Evolutionary conservation across 37 sponge, comb jelly and placozoan genomes (phyloP).

Genomic region (Corticium candelabrum): DNA sequence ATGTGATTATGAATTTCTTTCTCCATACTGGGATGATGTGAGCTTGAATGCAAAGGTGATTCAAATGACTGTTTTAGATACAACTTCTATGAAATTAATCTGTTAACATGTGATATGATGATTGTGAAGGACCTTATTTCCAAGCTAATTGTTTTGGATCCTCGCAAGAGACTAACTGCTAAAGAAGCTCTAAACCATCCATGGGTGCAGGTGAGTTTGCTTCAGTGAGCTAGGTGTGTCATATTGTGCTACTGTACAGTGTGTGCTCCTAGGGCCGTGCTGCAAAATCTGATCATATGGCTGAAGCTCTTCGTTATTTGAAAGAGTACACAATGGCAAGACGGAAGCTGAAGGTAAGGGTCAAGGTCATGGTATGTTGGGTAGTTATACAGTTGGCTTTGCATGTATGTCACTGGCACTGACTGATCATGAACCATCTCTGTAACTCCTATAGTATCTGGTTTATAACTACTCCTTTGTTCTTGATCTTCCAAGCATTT

Average conservation of each 20-base stretch:
- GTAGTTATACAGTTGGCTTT: constrained; percentile 66
- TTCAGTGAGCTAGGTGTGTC: not conserved
- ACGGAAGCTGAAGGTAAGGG: constrained; percentile 14
- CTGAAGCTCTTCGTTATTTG: not conserved
- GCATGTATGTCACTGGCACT: constrained; percentile 38
- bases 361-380: constrained; percentile 63
- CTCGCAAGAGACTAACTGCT: not conserved
- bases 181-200: constrained; percentile 8
- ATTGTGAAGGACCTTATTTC: not conserved
- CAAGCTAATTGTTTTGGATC: not conserved
- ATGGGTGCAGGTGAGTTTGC: not conserved
- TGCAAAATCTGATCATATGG: not conserved
- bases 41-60: constrained; percentile 6
- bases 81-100: not conserved
- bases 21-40: constrained; percentile 3
- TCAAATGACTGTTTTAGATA: not conserved
- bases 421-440: constrained; percentile 15
- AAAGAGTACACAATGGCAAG: not conserved
- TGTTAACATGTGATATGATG: not conserved
- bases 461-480: too few relatives aligned
- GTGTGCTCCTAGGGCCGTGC: not conserved
- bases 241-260: too few relatives aligned
- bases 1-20: constrained; percentile 3
- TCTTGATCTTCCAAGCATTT: not conserved
- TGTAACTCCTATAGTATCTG: not conserved